Percentiles rank a stretch among this genome's conserved stretches.
phyloP scores from a whole-genome alignment of 2,113 vertebrate species.

The Rafetus swinhoei region DNA sequence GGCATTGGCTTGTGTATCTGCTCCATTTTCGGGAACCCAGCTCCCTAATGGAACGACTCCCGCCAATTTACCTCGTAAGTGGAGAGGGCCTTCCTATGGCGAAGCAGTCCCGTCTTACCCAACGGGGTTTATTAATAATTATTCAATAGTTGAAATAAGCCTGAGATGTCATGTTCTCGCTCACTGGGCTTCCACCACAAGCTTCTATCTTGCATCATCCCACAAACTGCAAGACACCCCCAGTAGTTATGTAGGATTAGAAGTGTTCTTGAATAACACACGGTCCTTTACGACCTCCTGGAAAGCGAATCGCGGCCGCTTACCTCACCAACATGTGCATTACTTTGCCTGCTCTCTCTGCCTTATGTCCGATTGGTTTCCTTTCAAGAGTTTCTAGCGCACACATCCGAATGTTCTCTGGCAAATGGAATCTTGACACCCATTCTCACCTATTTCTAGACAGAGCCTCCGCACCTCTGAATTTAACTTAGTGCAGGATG shows the following conservation, averaged over 20 bases:
- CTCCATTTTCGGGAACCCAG: background rate
- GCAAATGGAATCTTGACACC: fast-evolving
- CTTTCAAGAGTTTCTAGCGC: background rate
- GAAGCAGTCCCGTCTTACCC: background rate
- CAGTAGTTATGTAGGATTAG: background rate
- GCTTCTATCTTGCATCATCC: background rate
- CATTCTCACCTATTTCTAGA: background rate
- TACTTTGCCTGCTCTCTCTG: background rate
- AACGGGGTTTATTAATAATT: background rate
- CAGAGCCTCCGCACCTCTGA: background rate
- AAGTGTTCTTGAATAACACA: background rate
- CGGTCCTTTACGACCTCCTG: background rate
- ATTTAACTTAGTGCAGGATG: background rate
- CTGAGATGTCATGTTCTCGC: fast-evolving
- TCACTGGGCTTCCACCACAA: background rate
- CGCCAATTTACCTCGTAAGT: background rate
- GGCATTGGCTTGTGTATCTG: background rate
- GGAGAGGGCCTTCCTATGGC: background rate
- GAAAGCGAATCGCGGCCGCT: background rate
- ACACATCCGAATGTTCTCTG: background rate
- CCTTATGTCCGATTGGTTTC: background rate
- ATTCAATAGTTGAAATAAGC: background rate
- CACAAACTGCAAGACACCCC: background rate
- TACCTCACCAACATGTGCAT: background rate
- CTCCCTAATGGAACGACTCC: background rate